Evolutionary conservation across 2,797 vertebrate genomes (phyloP), one percentile per base, ranked within the genome.

Genomic region (Stomatorhinus walkeri): DNA sequence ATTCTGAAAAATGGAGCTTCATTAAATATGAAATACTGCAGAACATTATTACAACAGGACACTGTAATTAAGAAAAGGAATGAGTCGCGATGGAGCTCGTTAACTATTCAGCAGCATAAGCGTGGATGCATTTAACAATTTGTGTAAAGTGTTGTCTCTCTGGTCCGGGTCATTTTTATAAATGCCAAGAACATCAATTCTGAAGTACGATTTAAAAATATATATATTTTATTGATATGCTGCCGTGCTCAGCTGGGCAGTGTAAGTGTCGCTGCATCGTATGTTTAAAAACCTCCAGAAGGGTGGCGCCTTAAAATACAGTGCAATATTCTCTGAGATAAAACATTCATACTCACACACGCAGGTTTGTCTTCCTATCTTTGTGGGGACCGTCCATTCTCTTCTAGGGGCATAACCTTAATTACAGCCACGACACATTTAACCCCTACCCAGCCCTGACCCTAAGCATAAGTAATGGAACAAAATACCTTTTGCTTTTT

Each of bases 21-120:
- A 79, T 79, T 79, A 79, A 79, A 79, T 79, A 79, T 79, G 72
- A 79, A 79, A 79, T 79, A 79, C 72, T 40, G 72, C 36, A 79
- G 72, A 79, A 79, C 32, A 79, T 79, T 79, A 79, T 79, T 79
- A 79, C 72, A 43, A 79, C 72, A 79, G 72, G 72, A 79, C 72
- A 79, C 36, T 79, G 32, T 79, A 79, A 79, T 79, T 79, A 79
- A 43, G 72, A 79, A 79, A 79, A 79, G 72, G 36, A 19, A 43
- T 36, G 72, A 79, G 72, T 43, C 2, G 36, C 43, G 72, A 79
- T 79, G 72, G 36, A 79, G 19, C 72, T 36, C 36, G 16, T 79
- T 79, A 79, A 79, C 36, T 36, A 79, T 79, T 79, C 72, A 79
- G 72, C 32, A 79, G 72, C 72, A 79, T 79, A 79, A 79, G 72